Percentiles rank a stretch among this genome's conserved stretches.
phyloP scores from a whole-genome alignment of 2,888 invertebrate species.

The Heteromyza rotundicornis region DNA sequence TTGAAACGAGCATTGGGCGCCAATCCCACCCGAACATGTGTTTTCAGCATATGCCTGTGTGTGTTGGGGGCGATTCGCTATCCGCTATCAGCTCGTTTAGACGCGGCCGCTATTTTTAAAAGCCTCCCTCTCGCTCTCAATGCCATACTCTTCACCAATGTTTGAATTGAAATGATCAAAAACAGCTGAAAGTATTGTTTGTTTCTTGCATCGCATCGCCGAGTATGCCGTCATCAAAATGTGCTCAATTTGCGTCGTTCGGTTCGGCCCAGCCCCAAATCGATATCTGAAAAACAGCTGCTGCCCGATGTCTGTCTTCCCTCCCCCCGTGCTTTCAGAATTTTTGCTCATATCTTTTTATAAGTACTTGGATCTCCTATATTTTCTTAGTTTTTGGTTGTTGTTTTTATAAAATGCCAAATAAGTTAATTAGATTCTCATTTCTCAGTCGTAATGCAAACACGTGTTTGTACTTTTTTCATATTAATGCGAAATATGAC shows the following conservation, averaged over 20 bases:
- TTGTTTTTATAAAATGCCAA: background rate
- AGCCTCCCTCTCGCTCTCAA: background rate
- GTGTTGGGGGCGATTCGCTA: background rate
- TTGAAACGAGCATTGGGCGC: background rate
- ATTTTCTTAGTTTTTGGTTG: too few species aligned
- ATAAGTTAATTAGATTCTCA: background rate
- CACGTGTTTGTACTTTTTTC: background rate
- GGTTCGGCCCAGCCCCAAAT: too few species aligned
- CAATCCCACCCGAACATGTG: background rate
- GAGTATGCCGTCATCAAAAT: background rate
- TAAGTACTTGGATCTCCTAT: too few species aligned
- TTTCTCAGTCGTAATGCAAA: background rate
- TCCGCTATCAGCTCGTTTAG: too few species aligned
- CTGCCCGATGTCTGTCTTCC: background rate
- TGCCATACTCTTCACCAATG: background rate
- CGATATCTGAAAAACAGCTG: background rate
- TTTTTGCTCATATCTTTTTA: too few species aligned
- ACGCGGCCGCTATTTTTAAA: background rate
- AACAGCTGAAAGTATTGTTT: background rate
- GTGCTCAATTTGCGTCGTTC: background rate
- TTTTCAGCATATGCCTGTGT: background rate
- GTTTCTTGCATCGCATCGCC: background rate
- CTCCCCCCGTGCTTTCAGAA: background rate
- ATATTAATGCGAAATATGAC: background rate
- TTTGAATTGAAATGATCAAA: background rate